Evolutionary conservation across 1,140 invertebrate genomes (phyloP).

Genomic region (Ctenoplectra terminalis): DNA sequence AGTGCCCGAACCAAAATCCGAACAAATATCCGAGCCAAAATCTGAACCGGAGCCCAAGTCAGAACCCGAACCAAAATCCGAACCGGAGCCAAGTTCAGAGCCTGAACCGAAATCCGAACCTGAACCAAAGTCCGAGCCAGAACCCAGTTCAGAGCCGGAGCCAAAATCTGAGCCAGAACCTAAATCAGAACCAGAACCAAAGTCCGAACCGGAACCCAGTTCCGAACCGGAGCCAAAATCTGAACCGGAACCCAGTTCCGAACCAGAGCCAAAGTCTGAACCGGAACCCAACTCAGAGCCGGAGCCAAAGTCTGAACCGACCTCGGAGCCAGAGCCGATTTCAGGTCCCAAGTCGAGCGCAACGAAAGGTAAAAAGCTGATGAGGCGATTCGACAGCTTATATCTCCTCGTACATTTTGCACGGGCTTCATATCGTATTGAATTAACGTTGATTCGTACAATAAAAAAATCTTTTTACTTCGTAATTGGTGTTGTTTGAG

Average conservation of each 20-base stretch:
- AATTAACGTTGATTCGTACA: background rate
- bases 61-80: constrained; percentile 73
- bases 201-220: too few relatives aligned
- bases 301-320: constrained; percentile 80
- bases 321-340: constrained; percentile 82
- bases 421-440: constrained; percentile 35
- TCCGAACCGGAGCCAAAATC: constrained; percentile 77
- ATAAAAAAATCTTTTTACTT: background rate
- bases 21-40: constrained; percentile 76
- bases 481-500: background rate
- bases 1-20: constrained; percentile 74
- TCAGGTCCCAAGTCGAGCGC: constrained; percentile 69
- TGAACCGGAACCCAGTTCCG: constrained; percentile 69
- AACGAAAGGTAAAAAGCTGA: constrained; percentile 73
- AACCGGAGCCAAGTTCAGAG: constrained; percentile 77
- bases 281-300: constrained; percentile 77
- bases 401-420: constrained; percentile 41
- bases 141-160: constrained; percentile 78
- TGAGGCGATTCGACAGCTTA: constrained; percentile 44
- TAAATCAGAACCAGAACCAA: constrained; percentile 80
- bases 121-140: constrained; percentile 73
- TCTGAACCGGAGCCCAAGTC: constrained; percentile 79
- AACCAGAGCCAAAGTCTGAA: constrained; percentile 68
- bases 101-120: constrained; percentile 80
- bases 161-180: constrained; percentile 78